Evolutionary conservation across 35 echinoderm and acorn worm genomes (phyloP), one percentile per base, ranked within the genome.

Genomic region (Heliocidaris tuberculata): DNA sequence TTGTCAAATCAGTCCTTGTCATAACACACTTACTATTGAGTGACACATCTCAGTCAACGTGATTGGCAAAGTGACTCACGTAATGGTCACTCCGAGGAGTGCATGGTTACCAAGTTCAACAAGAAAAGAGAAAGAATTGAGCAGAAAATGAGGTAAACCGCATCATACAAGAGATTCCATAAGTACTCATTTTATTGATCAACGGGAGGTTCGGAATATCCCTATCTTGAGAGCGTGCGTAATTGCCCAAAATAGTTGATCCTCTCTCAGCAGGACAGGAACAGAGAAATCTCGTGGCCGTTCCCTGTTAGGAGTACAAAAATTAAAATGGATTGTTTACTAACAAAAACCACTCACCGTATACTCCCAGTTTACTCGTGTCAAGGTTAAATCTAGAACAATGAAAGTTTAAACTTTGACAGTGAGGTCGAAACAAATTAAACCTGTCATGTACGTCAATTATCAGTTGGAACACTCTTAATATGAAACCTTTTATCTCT

Each of bases 261-360:
- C 27, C 21, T 78, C 8, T 78, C 65, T 78, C 65, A 29, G 65
- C 27, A n/a, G 35, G 35, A 42, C 35, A 42, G 35, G 35, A 42
- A 3, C 35, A 42, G 35, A 42, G 35, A 42, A 42, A 42, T 42
- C 35, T 42, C 3, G 35, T 42, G 35, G 35, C 35, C 35, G 35
- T 42, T 42, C 35, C 1, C 35, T 42, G 35, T 42, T 42, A 42
- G 65, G 65, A 78, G 65, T 78, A n/a, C 21, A 78, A 78, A 78
- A 78, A 24, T 78, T 78, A 78, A 78, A 78, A 56, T 78, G 19
- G 65, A 78, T 78, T 78, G 65, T 78, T 78, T 78, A 78, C 65
- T 78, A 78, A 78, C 27, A 78, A 78, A 78, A 78, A 78, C 65
- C 65, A 78, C 65, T 78, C 65, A 19, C 65, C 19, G 21, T 78